Conservation (phyloP, 2,113 vertebrate genomes). For the Petrocephalus zakoni region DNA sequence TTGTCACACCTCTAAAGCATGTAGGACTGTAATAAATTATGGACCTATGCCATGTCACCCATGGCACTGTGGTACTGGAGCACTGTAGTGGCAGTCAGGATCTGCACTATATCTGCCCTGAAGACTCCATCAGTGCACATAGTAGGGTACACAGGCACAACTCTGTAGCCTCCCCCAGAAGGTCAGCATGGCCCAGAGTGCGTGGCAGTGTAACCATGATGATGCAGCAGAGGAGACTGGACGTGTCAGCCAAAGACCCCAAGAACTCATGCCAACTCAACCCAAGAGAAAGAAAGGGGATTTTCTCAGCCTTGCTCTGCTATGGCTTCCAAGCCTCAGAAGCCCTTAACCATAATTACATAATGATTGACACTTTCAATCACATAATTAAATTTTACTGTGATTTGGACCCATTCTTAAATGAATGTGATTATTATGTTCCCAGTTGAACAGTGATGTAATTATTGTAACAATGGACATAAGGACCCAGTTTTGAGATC, state of each 20-base stretch:
- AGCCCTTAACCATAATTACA: not conserved
- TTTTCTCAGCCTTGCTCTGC: not conserved
- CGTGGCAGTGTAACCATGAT: not conserved
- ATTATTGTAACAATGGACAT: constrained; percentile 7
- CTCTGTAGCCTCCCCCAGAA: not conserved
- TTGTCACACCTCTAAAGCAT: not conserved
- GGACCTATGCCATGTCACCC: not conserved
- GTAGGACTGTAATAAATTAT: not conserved
- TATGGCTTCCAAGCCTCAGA: not conserved
- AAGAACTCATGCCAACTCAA: too few relatives aligned
- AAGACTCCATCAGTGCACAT: not conserved
- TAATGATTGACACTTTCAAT: not conserved
- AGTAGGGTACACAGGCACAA: not conserved
- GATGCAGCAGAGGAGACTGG: not conserved
- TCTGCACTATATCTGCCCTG: not conserved
- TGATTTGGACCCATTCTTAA: not conserved
- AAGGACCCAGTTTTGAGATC: not conserved
- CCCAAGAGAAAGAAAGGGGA: not conserved
- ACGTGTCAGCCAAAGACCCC: not conserved
- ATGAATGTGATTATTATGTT: not conserved
- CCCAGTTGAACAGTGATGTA: not conserved
- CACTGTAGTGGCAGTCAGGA: not conserved
- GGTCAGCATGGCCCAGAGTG: not conserved
- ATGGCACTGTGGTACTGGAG: not conserved
- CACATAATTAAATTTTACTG: not conserved